Evolutionary conservation across 2,888 invertebrate genomes (phyloP).

Genomic region (Caenorhabditis zanzibari): DNA sequence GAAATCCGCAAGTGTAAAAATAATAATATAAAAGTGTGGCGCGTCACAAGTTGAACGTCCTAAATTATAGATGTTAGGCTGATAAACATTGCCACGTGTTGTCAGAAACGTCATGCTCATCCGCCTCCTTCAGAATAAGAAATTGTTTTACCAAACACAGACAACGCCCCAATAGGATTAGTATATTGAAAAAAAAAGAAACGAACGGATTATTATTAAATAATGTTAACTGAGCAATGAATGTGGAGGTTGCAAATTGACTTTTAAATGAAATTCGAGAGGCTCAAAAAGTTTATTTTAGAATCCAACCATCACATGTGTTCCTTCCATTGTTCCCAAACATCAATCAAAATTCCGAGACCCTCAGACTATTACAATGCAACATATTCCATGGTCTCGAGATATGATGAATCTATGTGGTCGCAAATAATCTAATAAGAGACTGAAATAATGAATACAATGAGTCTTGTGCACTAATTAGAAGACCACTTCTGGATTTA

Average conservation of each 20-base stretch:
- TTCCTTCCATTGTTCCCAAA: conserved; percentile 29
- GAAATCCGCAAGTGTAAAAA: too few species aligned
- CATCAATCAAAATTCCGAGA: conserved; percentile 28
- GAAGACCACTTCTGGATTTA: conserved; percentile 17
- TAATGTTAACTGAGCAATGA: conserved; percentile 33
- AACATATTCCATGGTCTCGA: background rate
- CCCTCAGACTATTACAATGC: conserved; percentile 18
- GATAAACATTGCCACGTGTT: conserved; percentile 22
- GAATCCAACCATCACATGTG: conserved; percentile 24
- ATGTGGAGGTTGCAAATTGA: background rate
- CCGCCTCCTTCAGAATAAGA: conserved; percentile 18
- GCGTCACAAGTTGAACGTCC: conserved; percentile 5
- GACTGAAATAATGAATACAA: conserved; percentile 7
- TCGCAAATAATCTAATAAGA: conserved; percentile 52
- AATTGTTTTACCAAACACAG: conserved; percentile 32
- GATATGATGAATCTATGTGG: conserved; percentile 29
- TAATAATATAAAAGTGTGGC: too few species aligned
- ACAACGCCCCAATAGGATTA: conserved; percentile 35
- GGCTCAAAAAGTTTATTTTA: conserved; percentile 23
- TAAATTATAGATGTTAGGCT: conserved; percentile 17
- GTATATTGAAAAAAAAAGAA: conserved; percentile 6
- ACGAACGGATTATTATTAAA: conserved; percentile 33
- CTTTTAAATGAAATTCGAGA: background rate
- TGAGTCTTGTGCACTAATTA: conserved; percentile 50
- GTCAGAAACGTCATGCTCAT: conserved; percentile 27